Evolutionary conservation across 2,888 invertebrate species (phyloP).

Genomic region (Lycophotia porphyrea): DNA sequence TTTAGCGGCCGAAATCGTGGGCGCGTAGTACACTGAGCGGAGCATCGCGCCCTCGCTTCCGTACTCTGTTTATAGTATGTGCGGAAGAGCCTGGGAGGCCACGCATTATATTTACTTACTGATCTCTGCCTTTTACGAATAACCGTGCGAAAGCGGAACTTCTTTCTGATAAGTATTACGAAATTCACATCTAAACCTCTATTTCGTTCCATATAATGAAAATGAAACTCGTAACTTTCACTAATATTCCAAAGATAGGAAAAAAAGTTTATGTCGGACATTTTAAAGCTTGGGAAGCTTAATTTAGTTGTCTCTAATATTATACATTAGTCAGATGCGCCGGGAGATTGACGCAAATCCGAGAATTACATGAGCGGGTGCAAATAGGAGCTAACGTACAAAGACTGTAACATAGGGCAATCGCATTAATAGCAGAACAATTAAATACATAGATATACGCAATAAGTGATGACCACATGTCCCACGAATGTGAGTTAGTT

Average conservation of each 20-base stretch:
- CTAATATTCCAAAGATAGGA: constrained; percentile 37
- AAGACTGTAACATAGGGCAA: constrained; percentile 67
- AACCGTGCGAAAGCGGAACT: constrained; percentile 67
- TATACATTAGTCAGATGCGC: constrained; percentile 78
- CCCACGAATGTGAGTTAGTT: constrained; percentile 67
- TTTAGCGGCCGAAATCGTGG: constrained; percentile 69
- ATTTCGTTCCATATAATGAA: constrained; percentile 25
- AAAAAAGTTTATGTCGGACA: constrained; percentile 38
- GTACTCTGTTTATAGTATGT: constrained; percentile 85
- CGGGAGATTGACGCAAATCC: constrained; percentile 79
- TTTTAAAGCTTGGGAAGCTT: constrained; percentile 29
- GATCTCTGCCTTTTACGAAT: constrained; percentile 74
- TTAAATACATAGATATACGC: constrained; percentile 68
- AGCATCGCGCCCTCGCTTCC: constrained; percentile 80
- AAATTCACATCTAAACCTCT: constrained; percentile 27
- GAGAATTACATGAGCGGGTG: constrained; percentile 72
- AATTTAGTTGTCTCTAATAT: constrained; percentile 70
- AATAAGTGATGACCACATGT: constrained; percentile 73
- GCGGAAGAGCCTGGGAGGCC: constrained; percentile 86
- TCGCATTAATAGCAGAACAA: constrained; percentile 71
- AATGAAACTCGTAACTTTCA: constrained; percentile 43
- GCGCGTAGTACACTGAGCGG: constrained; percentile 66
- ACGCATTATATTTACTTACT: constrained; percentile 76
- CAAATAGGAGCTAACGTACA: constrained; percentile 70
- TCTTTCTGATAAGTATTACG: constrained; percentile 52